Evolutionary conservation across 2,888 invertebrate genomes (phyloP).

Genomic region (Digitonthophagus gazella): DNA sequence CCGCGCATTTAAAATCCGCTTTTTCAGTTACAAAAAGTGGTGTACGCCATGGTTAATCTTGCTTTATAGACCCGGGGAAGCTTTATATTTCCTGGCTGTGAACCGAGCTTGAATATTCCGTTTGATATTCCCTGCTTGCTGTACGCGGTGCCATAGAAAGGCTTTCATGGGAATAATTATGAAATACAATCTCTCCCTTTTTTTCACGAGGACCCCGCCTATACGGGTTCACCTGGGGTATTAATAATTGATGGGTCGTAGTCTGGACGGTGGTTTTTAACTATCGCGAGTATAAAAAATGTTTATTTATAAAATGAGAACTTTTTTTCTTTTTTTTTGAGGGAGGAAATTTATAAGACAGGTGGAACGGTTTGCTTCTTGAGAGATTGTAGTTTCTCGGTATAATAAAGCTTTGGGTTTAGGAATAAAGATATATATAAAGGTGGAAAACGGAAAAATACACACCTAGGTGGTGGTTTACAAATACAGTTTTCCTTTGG

Average conservation of each 20-base stretch:
- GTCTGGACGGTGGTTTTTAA: not conserved
- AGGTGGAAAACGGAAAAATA: not conserved
- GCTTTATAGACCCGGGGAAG: not conserved
- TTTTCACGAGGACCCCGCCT: not conserved
- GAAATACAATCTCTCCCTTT: not conserved
- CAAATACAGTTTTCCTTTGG: not conserved
- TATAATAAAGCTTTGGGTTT: not conserved
- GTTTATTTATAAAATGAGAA: no score
- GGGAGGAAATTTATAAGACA: no score
- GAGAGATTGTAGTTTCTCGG: not conserved
- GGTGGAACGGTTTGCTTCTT: not conserved
- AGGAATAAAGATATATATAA: not conserved
- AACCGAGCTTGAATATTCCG: not conserved
- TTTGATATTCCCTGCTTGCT: not conserved
- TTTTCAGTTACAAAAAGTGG: not conserved
- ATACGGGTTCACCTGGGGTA: not conserved
- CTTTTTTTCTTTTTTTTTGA: no score
- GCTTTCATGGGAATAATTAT: constrained; percentile 15
- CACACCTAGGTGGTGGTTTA: not conserved
- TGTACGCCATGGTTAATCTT: not conserved
- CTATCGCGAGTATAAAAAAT: no score
- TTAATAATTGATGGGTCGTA: not conserved
- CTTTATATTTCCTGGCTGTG: not conserved
- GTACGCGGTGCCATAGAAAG: not conserved
- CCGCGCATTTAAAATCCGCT: not conserved